Percentiles rank a stretch among this genome's conserved stretches.
These are phyloP conservation scores for Lethocerus indicus DNA, from an alignment of 1,140 invertebrate species.

Conservation along the genomic window DNA sequence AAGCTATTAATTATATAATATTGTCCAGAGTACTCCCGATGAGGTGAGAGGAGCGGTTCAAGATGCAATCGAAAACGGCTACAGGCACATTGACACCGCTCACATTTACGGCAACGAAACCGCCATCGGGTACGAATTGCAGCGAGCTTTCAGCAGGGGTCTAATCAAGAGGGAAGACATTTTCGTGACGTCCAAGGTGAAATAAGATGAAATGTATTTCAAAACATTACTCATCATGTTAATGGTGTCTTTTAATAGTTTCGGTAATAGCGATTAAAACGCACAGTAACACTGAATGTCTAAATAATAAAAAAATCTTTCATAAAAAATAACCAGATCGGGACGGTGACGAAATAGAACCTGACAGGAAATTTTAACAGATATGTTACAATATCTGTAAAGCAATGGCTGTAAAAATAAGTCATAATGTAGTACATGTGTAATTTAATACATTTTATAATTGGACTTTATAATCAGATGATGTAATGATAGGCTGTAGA, in stretches of 20 bases:
- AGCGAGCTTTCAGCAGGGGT: slow-evolving; percentile 37
- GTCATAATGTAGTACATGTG: no score
- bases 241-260: background rate
- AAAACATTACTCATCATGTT: background rate
- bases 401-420: no score
- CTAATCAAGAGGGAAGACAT: slow-evolving; percentile 41
- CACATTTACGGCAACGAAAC: slow-evolving; percentile 40
- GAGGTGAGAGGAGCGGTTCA: slow-evolving; percentile 31
- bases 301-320: background rate
- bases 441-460: no score
- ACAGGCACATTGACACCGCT: slow-evolving; percentile 49
- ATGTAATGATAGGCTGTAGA: no score
- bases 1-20: background rate
- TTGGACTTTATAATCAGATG: no score
- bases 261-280: background rate
- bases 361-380: no score
- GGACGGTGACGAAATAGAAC: no score
- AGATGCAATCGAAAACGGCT: slow-evolving; percentile 38
- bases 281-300: background rate
- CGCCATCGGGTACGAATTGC: slow-evolving; percentile 36
- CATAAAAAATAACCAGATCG: background rate
- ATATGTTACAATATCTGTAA: no score
- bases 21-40: background rate
- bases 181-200: slow-evolving; percentile 46
- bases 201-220: background rate